Evolutionary conservation across 2,888 invertebrate genomes (phyloP).

Genomic region (Zele albiditarsus): DNA sequence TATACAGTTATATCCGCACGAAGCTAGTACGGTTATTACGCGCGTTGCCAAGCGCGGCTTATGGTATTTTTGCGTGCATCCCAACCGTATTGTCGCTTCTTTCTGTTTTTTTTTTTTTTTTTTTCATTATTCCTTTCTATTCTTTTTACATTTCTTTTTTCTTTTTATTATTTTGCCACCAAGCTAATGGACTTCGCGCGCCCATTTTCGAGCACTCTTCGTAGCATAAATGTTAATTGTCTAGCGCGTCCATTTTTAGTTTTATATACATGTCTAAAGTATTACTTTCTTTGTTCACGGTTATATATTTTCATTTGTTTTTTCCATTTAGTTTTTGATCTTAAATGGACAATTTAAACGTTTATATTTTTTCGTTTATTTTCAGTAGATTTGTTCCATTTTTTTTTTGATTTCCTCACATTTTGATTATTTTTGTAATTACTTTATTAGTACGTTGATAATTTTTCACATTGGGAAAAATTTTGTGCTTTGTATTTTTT

Average conservation of each 20-base stretch:
- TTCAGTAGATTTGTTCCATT: too few relatives aligned
- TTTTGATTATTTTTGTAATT: too few relatives aligned
- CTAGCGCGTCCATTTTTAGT: neutral
- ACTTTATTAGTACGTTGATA: too few relatives aligned
- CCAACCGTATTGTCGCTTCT: constrained; percentile 51
- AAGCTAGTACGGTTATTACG: constrained; percentile 59
- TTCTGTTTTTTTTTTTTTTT: constrained; percentile 35
- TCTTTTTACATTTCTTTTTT: neutral
- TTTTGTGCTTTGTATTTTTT: too few relatives aligned
- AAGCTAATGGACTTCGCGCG: constrained; percentile 43
- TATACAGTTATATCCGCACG: neutral
- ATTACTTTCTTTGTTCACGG: neutral
- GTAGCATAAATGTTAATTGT: constrained; percentile 31
- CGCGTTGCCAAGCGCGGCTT: constrained; percentile 52
- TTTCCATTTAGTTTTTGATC: too few relatives aligned
- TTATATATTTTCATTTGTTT: too few relatives aligned
- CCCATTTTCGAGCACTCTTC: constrained; percentile 32
- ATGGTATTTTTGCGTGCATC: constrained; percentile 62
- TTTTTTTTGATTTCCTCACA: too few relatives aligned
- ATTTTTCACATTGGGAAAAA: too few relatives aligned
- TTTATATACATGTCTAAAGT: neutral
- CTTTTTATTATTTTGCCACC: neutral
- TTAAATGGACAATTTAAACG: too few relatives aligned
- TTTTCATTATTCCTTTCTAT: too few relatives aligned
- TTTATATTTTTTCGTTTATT: too few relatives aligned